phyloP scores from a whole-genome alignment of 1,140 invertebrate genomes.

The Anthonomus grandis region DNA sequence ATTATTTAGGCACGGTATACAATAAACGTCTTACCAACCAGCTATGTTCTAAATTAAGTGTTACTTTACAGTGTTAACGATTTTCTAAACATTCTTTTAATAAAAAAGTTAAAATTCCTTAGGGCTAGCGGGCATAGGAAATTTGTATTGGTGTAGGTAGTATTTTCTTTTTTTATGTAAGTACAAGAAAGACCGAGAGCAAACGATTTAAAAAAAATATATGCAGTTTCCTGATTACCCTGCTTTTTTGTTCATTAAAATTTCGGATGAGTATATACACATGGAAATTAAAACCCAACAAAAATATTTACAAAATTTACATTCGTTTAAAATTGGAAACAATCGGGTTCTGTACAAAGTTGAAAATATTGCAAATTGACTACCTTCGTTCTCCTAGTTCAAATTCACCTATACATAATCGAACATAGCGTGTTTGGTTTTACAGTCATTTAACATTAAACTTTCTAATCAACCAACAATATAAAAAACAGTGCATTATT shows the following conservation, averaged over 20 bases:
- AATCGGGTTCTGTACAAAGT: conserved; percentile 6
- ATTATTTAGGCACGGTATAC: conserved; percentile 45
- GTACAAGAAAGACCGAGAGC: too few relatives aligned
- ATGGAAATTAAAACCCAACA: background rate
- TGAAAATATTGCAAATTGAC: conserved; percentile 8
- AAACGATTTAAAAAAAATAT: too few relatives aligned
- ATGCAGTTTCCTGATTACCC: too few relatives aligned
- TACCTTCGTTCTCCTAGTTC: conserved; percentile 7
- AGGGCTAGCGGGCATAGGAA: too few relatives aligned
- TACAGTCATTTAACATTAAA: conserved; percentile 40
- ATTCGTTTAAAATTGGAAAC: background rate
- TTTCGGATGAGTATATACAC: conserved; percentile 13
- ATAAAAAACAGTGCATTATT: conserved; percentile 34
- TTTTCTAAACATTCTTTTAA: background rate
- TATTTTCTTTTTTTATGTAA: too few relatives aligned
- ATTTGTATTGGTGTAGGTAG: too few relatives aligned
- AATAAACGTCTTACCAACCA: conserved; percentile 33
- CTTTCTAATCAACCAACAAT: conserved; percentile 45
- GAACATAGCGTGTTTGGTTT: conserved; percentile 38
- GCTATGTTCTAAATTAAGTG: conserved; percentile 28
- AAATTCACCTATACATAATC: conserved; percentile 5
- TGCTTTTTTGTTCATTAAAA: too few relatives aligned
- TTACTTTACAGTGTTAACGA: conserved; percentile 5
- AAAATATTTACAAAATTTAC: conserved; percentile 15
- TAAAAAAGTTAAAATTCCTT: conserved; percentile 1